Evolutionary conservation across 2,888 invertebrate genomes (phyloP).

Genomic region (Caenorhabditis japonica): DNA sequence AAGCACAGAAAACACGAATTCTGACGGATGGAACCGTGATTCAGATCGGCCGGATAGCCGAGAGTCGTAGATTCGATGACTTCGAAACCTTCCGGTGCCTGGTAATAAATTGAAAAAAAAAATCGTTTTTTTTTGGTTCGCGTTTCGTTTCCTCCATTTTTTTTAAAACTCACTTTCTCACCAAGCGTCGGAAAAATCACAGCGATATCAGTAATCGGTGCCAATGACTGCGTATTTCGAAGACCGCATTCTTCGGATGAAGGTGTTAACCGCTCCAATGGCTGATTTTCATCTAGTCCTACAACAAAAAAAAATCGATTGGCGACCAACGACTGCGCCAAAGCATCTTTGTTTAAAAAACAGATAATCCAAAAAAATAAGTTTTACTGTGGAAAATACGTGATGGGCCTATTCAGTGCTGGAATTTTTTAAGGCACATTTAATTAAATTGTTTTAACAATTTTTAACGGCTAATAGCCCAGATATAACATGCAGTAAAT

Average conservation of each 20-base stretch:
- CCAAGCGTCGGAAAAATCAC: conserved; percentile 90
- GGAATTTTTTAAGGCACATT: no score
- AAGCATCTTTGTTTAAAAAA: no score
- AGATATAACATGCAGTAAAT: no score
- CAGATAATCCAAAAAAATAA: no score
- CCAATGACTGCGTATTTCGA: conserved; percentile 80
- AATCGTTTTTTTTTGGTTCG: neutral
- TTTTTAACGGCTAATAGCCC: no score
- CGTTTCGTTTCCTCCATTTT: no score
- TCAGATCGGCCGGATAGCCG: conserved; percentile 91
- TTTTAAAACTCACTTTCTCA: conserved; percentile 80
- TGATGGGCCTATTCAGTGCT: no score
- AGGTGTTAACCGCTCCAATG: conserved; percentile 77
- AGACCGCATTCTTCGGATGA: conserved; percentile 73
- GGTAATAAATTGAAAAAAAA: conserved; percentile 2
- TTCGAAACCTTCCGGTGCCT: conserved; percentile 85
- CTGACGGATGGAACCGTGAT: conserved; percentile 92
- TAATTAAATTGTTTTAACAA: no score
- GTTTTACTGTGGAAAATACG: no score
- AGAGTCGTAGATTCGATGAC: conserved; percentile 85
- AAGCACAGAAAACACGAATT: conserved; percentile 93
- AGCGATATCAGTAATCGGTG: conserved; percentile 96
- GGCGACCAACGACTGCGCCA: no score
- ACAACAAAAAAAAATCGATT: no score
- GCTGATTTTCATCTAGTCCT: conserved; percentile 49